Evolutionary conservation across 1,140 invertebrate genomes (phyloP), one percentile per base, ranked within the genome.

Genomic region (Chironomus striatipennis): DNA sequence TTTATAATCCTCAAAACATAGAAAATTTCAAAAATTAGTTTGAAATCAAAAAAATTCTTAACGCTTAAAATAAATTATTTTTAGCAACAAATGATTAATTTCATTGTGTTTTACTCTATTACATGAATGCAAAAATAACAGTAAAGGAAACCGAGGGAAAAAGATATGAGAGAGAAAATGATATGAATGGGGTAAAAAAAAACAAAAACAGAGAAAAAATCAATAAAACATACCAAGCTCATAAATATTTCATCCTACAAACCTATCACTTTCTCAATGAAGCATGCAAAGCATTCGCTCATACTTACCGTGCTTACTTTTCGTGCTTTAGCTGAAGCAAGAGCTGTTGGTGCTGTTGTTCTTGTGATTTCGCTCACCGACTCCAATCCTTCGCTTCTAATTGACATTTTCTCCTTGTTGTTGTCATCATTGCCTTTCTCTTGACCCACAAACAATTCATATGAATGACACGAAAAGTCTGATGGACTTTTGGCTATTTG

Each of bases 261-360:
- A 57, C 47, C 47, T 15, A 57, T 15, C 47, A 12, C 12, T 57
- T 57, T 57, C 47, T 57, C 47, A 15, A 57, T 57, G 47, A 57
- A 21, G 65, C 65, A 70, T 70, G 70, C 76, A 76, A 77, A 75
- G 74, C 65, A 42, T 75, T 64, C 76, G 70, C 64, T 65, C 81
- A 83, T 86, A 93, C 91, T 92, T 89, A 93, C 91, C 87, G 90
- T 90, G 86, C 91, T 93, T 86, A 95, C 93, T 91, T 95, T 96
- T 85, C 93, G 88, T 79, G 90, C 87, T 86, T 90, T 90, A 79
- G 84, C 87, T 81, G 84, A 78, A 83, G 84, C 80, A 83, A 78
- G 64, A 76, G 70, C 79, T 84, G 83, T 85, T 87, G 83, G 83
- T 85, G 86, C 84, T 85, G 82, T 34, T 34, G 24, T 80, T 86